These are phyloP conservation scores for Calliphora vicina DNA, from an alignment of 1,140 invertebrate genomes.

Conservation along the genomic window DNA sequence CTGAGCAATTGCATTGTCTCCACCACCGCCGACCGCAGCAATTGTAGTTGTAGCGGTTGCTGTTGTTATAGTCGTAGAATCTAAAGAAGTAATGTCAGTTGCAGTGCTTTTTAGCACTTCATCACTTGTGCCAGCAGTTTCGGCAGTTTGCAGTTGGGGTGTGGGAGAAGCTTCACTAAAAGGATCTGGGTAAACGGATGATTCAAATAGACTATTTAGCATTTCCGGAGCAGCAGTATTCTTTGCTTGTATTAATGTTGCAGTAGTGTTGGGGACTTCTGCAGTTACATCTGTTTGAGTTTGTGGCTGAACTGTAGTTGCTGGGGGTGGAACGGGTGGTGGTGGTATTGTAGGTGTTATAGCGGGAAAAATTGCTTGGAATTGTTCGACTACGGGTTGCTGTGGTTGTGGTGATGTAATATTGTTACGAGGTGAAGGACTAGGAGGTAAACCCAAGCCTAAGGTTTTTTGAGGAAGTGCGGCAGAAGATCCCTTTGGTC, in stretches of 20 bases:
- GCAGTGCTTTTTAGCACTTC: neutral
- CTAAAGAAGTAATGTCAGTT: neutral
- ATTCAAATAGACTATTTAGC: conserved; percentile 64
- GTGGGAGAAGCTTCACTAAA: conserved; percentile 65
- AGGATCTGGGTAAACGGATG: conserved; percentile 69
- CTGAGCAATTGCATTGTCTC: conserved; percentile 42
- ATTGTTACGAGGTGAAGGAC: conserved; percentile 62
- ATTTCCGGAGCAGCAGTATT: conserved; percentile 32
- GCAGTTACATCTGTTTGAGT: neutral
- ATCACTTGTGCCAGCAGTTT: neutral
- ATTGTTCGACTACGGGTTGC: conserved; percentile 57
- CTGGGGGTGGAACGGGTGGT: conserved; percentile 47
- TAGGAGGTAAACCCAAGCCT: conserved; percentile 65
- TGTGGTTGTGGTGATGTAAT: conserved; percentile 61
- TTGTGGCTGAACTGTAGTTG: conserved; percentile 54
- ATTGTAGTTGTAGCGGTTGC: conserved; percentile 35
- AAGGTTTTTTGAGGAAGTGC: conserved; percentile 63
- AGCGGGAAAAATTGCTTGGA: conserved; percentile 61
- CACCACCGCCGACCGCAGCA: conserved; percentile 18
- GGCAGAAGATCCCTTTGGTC: conserved; percentile 74
- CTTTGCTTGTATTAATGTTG: conserved; percentile 37
- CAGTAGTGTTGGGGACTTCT: conserved; percentile 47
- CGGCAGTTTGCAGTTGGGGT: neutral
- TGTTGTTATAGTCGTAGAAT: neutral
- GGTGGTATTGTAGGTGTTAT: conserved; percentile 51